phyloP scores from a whole-genome alignment of 2,113 vertebrate genomes.

The Maccullochella peelii region DNA sequence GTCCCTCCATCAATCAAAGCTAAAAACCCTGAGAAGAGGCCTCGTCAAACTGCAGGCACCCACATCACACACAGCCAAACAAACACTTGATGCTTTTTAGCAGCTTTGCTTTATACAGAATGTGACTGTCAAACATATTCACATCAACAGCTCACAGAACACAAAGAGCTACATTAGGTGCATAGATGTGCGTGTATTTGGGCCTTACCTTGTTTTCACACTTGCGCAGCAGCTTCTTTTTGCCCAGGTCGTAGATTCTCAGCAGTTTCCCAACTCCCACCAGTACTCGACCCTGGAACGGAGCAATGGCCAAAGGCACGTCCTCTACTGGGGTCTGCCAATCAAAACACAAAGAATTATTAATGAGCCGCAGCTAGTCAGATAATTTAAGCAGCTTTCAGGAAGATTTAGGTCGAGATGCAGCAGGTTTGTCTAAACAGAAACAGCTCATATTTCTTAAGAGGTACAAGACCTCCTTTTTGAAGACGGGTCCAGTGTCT shows the following conservation, averaged over 20 bases:
- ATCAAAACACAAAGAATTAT: constrained; percentile 2
- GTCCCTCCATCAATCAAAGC: too few species aligned
- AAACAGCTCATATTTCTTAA: background rate
- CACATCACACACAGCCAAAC: background rate
- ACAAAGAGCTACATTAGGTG: background rate
- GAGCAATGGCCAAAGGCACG: constrained; percentile 95
- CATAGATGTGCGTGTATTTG: background rate
- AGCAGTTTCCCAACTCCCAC: constrained; percentile 96
- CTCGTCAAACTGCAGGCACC: background rate
- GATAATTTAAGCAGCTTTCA: too few species aligned
- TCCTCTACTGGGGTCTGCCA: constrained; percentile 95
- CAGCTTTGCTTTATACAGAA: background rate
- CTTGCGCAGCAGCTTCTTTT: constrained; percentile 97
- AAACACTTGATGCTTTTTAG: background rate
- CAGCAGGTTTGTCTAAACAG: background rate
- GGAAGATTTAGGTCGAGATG: background rate
- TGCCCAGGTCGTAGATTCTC: constrained; percentile 96
- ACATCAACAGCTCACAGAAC: background rate
- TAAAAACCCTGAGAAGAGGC: too few species aligned
- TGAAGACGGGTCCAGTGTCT: background rate
- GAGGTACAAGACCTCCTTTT: background rate
- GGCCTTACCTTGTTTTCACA: constrained; percentile 96
- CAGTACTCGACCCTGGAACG: constrained; percentile 93
- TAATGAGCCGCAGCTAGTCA: background rate
- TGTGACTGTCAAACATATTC: background rate